Conservation (phyloP, 2,113 vertebrate genomes). For the Lasiurus cinereus region DNA sequence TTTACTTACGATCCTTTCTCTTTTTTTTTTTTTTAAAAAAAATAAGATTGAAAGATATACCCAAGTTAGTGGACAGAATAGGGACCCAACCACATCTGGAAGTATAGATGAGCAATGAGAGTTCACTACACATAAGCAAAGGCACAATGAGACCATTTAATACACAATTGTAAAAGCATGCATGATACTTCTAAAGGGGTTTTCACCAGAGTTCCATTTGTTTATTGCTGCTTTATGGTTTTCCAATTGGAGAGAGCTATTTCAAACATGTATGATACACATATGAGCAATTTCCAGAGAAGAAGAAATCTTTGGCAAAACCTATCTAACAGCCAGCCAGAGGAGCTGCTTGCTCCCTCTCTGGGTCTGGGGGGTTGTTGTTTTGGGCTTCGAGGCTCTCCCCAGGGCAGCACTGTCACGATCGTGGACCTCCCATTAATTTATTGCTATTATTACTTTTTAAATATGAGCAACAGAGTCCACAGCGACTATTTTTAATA, state of each 20-base stretch:
- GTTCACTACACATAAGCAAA: slow-evolving; percentile 3
- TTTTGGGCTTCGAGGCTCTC: not conserved
- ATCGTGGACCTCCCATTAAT: slow-evolving; percentile 3
- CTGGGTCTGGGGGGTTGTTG: not conserved
- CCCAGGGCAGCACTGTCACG: not conserved
- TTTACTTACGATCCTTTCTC: slow-evolving; percentile 28
- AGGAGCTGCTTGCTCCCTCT: slow-evolving; percentile 24
- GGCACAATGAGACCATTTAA: not conserved
- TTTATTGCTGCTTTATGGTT: slow-evolving; percentile 67
- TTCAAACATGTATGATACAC: slow-evolving; percentile 59
- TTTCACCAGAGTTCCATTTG: slow-evolving; percentile 32
- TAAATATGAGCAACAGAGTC: slow-evolving; percentile 64
- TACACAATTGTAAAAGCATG: slow-evolving; percentile 49
- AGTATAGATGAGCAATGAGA: not conserved
- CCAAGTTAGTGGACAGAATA: not conserved
- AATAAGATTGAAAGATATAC: not conserved
- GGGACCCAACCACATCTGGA: not conserved
- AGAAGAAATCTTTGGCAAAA: slow-evolving; percentile 67
- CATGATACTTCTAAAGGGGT: not conserved
- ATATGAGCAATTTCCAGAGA: slow-evolving; percentile 76
- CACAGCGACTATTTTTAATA: slow-evolving; percentile 79
- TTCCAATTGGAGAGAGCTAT: slow-evolving; percentile 71
- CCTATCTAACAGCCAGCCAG: not conserved
- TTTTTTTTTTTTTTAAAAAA: not conserved
- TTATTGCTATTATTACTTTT: slow-evolving; percentile 59